These are phyloP conservation scores for Glaucomys volans DNA, from an alignment of 2,113 vertebrate genomes.

Conservation along the genomic window DNA sequence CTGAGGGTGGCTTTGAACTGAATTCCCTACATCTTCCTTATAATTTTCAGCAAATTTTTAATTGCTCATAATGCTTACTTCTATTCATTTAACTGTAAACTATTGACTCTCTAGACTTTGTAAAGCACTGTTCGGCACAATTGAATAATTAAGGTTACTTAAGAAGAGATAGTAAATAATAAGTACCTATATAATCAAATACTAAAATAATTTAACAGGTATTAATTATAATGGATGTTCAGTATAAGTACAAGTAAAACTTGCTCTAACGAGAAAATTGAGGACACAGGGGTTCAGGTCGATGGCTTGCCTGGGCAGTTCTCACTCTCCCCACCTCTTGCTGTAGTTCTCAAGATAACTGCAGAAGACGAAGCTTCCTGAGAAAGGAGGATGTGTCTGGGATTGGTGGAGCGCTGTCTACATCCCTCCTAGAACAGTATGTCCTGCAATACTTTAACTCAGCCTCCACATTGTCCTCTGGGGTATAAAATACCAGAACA, in stretches of 20 bases:
- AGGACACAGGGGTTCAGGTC: background rate
- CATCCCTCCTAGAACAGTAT: background rate
- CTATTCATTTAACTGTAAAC: background rate
- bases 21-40: background rate
- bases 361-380: background rate
- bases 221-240: background rate
- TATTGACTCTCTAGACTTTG: background rate
- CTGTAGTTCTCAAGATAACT: background rate
- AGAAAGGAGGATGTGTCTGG: background rate
- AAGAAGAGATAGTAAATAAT: background rate
- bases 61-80: background rate
- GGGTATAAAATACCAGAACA: background rate
- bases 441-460: background rate
- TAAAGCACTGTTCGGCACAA: background rate
- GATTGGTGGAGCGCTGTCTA: background rate
- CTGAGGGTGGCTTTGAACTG: background rate
- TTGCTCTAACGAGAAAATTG: background rate
- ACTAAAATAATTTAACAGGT: constrained; percentile 7
- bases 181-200: background rate
- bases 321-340: background rate
- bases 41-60: background rate
- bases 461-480: background rate
- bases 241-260: background rate
- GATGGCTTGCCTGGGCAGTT: background rate
- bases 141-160: background rate